These are phyloP conservation scores for Chaetops frenatus DNA, from an alignment of 2,113 vertebrate genomes.

Conservation along the genomic window DNA sequence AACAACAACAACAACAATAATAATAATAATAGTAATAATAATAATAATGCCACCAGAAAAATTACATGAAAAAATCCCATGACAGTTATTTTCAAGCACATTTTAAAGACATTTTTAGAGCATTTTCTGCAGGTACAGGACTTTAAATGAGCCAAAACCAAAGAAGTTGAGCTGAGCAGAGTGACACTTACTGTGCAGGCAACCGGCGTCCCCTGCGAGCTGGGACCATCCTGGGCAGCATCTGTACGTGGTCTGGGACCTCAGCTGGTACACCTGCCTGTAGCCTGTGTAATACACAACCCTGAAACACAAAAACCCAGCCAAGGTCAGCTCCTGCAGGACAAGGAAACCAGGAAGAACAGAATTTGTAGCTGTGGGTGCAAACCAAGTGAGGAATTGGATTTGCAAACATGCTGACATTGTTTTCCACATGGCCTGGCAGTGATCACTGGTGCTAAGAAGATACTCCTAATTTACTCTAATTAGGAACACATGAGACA, in stretches of 20 bases:
- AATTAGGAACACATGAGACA: neutral
- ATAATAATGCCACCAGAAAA: neutral
- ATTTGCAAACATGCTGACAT: neutral
- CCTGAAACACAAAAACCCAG: constrained; percentile 59
- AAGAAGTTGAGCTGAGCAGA: rapidly evolving
- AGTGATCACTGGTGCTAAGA: neutral
- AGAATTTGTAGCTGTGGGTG: no score
- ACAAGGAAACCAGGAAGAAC: rapidly evolving
- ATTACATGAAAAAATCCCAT: neutral
- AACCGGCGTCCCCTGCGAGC: constrained; percentile 77
- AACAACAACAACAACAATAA: neutral
- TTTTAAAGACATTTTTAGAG: neutral
- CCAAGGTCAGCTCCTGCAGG: neutral
- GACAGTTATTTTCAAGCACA: no score
- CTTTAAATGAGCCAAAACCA: neutral
- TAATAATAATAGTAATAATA: neutral
- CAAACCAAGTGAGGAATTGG: neutral
- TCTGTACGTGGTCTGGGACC: constrained; percentile 70
- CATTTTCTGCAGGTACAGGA: neutral
- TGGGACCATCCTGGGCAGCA: constrained; percentile 90
- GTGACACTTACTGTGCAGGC: constrained; percentile 82
- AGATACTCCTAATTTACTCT: neutral
- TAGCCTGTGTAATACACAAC: constrained; percentile 79
- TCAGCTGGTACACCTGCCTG: constrained; percentile 79
- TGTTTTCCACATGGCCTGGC: neutral